phyloP scores from a whole-genome alignment of 2,888 invertebrate species.

The Cyclophora punctaria region DNA sequence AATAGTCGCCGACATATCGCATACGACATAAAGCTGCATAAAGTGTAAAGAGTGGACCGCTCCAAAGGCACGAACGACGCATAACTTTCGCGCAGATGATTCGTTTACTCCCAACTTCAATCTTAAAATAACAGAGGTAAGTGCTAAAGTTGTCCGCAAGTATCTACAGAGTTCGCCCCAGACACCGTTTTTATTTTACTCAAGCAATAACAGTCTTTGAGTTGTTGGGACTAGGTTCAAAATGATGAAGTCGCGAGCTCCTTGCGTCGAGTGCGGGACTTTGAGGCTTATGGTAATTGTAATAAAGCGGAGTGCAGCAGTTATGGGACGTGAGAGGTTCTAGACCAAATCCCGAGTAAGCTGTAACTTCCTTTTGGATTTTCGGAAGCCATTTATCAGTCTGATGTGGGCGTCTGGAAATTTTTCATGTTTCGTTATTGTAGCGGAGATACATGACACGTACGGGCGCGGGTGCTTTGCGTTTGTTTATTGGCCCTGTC shows the following conservation, averaged over 20 bases:
- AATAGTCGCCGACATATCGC: conserved; percentile 70
- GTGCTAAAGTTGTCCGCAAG: conserved; percentile 56
- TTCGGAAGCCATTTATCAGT: conserved; percentile 77
- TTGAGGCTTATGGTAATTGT: conserved; percentile 76
- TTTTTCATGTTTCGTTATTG: conserved; percentile 76
- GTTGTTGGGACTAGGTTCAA: conserved; percentile 69
- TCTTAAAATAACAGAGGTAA: conserved; percentile 53
- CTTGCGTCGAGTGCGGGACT: conserved; percentile 70
- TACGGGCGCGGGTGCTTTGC: conserved; percentile 46
- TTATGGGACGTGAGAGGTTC: conserved; percentile 76
- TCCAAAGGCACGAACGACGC: conserved; percentile 65
- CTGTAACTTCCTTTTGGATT: conserved; percentile 78
- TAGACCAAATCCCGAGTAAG: conserved; percentile 76
- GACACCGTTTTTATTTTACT: conserved; percentile 69
- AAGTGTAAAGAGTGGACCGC: conserved; percentile 74
- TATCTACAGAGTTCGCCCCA: conserved; percentile 48
- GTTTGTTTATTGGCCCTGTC: conserved; percentile 54
- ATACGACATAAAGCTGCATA: conserved; percentile 49
- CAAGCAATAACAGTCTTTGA: conserved; percentile 72
- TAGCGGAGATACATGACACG: conserved; percentile 61
- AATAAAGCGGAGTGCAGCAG: conserved; percentile 76
- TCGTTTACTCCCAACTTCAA: conserved; percentile 46
- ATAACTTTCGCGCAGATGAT: conserved; percentile 55
- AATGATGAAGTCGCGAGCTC: conserved; percentile 61
- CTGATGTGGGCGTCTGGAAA: conserved; percentile 75